A percentile compares a stretch with the other conserved stretches of the same genome.
These are phyloP conservation scores for Coracopsis vasa DNA, from an alignment of 2,113 vertebrate genomes.

Conservation along the genomic window DNA sequence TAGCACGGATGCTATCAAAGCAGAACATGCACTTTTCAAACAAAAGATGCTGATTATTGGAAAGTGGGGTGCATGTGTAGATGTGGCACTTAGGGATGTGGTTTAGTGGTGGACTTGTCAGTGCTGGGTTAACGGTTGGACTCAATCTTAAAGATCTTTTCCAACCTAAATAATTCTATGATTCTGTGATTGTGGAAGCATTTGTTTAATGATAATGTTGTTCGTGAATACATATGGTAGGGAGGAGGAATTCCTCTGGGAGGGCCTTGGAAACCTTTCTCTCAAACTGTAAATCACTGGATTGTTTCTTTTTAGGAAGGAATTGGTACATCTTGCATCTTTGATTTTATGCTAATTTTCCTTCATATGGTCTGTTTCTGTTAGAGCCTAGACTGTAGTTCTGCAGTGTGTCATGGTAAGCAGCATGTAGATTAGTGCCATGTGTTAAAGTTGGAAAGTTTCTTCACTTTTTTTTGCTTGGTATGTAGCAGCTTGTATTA, in stretches of 20 bases:
- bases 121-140: neutral
- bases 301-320: neutral
- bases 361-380: constrained; percentile 40
- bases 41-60: neutral
- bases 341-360: constrained; percentile 47
- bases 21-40: neutral
- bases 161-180: neutral
- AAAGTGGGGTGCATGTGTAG: neutral
- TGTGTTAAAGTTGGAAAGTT: constrained; percentile 36
- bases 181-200: neutral
- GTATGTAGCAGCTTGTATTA: neutral
- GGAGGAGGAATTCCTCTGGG: neutral
- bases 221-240: neutral
- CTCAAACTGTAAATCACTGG: neutral
- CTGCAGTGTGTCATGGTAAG: constrained; percentile 3
- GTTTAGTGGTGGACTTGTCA: neutral
- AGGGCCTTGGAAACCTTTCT: neutral
- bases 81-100: neutral
- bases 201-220: neutral
- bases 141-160: neutral
- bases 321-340: constrained; percentile 20
- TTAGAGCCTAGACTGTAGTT: constrained; percentile 6
- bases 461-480: neutral
- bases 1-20: neutral
- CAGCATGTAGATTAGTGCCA: constrained; percentile 23